phyloP scores from a whole-genome alignment of 2,888 invertebrate genomes.

The Plebejus argus region DNA sequence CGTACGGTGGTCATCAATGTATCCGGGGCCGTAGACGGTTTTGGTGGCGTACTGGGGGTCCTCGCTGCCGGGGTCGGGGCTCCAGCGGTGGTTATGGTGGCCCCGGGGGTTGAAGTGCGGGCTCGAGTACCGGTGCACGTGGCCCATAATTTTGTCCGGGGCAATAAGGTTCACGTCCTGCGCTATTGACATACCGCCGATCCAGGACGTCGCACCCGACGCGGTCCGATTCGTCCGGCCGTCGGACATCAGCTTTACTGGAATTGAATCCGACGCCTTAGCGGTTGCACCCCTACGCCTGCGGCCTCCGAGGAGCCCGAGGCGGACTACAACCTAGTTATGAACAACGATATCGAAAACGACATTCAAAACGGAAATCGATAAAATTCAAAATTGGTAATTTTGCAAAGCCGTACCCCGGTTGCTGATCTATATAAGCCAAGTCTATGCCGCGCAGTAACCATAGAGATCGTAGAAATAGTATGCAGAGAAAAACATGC shows the following conservation, averaged over 20 bases:
- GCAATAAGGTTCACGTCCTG: conserved; percentile 77
- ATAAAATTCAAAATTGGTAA: conserved; percentile 47
- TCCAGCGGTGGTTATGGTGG: conserved; percentile 76
- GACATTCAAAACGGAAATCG: conserved; percentile 66
- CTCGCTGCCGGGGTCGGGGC: conserved; percentile 76
- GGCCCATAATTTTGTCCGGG: conserved; percentile 76
- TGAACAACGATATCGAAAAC: conserved; percentile 70
- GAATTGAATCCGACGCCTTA: conserved; percentile 79
- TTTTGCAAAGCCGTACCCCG: conserved; percentile 65
- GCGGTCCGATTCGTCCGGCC: conserved; percentile 73
- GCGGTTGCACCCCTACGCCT: conserved; percentile 66
- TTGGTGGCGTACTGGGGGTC: conserved; percentile 79
- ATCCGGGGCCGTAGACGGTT: conserved; percentile 78
- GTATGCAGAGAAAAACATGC: conserved; percentile 76
- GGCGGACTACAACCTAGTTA: conserved; percentile 63
- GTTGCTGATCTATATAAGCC: conserved; percentile 76
- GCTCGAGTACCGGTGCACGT: conserved; percentile 76
- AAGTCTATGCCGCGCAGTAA: conserved; percentile 81
- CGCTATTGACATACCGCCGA: conserved; percentile 79
- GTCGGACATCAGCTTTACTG: conserved; percentile 80
- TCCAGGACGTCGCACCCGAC: conserved; percentile 72
- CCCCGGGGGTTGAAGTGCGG: conserved; percentile 78
- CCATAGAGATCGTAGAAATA: conserved; percentile 81
- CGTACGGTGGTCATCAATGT: conserved; percentile 80
- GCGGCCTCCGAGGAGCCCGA: conserved; percentile 70